These are phyloP conservation scores for Mallotus villosus DNA, from an alignment of 2,797 vertebrate genomes.

Conservation along the genomic window DNA sequence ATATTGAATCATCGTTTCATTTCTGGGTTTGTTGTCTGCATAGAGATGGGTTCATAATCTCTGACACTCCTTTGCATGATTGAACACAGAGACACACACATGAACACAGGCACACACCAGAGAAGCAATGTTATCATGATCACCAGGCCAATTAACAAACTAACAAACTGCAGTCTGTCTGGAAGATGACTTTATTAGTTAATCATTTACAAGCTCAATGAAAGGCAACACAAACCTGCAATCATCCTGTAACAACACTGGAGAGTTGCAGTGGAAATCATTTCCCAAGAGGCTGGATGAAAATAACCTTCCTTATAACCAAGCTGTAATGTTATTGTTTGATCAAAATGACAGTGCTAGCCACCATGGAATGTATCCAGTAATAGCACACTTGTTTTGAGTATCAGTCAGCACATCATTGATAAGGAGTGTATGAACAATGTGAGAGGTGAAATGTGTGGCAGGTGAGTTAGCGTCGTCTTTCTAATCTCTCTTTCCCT, in stretches of 20 bases:
- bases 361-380: not conserved
- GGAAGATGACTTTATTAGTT: not conserved
- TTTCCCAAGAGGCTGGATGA: not conserved
- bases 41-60: not conserved
- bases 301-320: not conserved
- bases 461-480: not conserved
- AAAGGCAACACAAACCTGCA: not conserved
- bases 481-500: not conserved
- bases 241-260: not conserved
- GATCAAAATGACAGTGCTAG: not conserved
- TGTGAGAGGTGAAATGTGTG: not conserved
- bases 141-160: not conserved
- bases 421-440: not conserved
- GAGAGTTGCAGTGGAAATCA: not conserved
- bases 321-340: not conserved
- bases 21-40: not conserved
- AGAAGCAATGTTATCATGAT: not conserved
- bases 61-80: not conserved
- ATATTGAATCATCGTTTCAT: not conserved
- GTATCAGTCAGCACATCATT: not conserved
- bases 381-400: not conserved
- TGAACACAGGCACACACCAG: not conserved
- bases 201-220: not conserved
- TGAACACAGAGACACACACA: not conserved
- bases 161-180: not conserved